A percentile compares a stretch with the other conserved stretches of the same genome.
Conservation (phyloP, 2,888 invertebrate genomes). For the Cheilosia impressa region DNA sequence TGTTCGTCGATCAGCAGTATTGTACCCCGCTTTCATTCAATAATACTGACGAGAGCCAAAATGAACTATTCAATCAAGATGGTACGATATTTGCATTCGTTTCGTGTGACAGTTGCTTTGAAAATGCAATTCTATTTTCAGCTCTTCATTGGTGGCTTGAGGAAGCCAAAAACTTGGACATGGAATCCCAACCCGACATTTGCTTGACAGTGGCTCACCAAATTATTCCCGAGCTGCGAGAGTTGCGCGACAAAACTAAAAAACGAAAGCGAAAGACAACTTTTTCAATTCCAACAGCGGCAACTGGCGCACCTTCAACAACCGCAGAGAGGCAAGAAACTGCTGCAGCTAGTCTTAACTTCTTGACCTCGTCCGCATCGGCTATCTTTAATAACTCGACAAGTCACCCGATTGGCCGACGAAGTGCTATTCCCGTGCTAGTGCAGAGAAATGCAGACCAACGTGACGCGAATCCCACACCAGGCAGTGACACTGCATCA, state of each 20-base stretch:
- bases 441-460: conserved; percentile 53
- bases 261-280: conserved; percentile 78
- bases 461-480: conserved; percentile 35
- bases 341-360: conserved; percentile 4
- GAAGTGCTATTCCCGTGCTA: conserved; percentile 63
- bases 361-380: conserved; percentile 1
- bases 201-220: conserved; percentile 87
- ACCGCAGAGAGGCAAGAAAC: conserved; percentile 14
- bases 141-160: conserved; percentile 93
- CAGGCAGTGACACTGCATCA: neutral
- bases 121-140: conserved; percentile 36
- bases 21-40: conserved; percentile 84
- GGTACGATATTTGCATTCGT: conserved; percentile 82
- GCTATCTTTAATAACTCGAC: neutral
- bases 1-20: conserved; percentile 81
- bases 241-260: conserved; percentile 86
- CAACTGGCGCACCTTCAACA: conserved; percentile 8
- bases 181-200: conserved; percentile 91
- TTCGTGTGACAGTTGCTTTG: neutral
- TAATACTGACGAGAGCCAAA: conserved; percentile 86
- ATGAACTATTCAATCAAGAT: conserved; percentile 88
- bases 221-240: conserved; percentile 86
- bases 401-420: conserved; percentile 18
- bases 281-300: conserved; percentile 6
- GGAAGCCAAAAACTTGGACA: conserved; percentile 91